Conservation (phyloP, 1,140 invertebrate genomes). For the Adelges cooleyi region DNA sequence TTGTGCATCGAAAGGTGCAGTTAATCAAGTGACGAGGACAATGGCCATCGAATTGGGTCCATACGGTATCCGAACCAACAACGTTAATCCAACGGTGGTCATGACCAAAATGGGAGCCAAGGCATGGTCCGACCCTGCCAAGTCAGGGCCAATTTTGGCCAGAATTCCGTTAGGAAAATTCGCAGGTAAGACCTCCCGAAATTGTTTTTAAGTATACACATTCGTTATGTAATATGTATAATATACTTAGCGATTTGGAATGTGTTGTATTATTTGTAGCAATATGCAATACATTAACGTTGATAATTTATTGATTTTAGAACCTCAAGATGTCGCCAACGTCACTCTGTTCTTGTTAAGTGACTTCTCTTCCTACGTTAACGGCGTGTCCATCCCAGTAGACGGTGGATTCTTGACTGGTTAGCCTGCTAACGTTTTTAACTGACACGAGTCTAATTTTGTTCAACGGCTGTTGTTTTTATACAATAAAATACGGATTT, state of each 20-base stretch:
- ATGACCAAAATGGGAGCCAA: slow-evolving; percentile 76
- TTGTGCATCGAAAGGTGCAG: slow-evolving; percentile 49
- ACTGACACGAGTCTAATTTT: too few relatives aligned
- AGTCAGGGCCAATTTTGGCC: slow-evolving; percentile 53
- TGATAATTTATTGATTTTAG: background rate
- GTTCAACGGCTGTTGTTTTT: too few relatives aligned
- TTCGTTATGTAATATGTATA: too few relatives aligned
- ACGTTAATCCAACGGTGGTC: slow-evolving; percentile 83
- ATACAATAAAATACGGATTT: too few relatives aligned
- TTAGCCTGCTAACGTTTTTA: too few relatives aligned
- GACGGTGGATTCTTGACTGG: slow-evolving; percentile 13
- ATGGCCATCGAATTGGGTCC: slow-evolving; percentile 79
- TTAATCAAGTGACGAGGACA: slow-evolving; percentile 50
- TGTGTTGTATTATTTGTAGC: too few relatives aligned
- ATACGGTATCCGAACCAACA: slow-evolving; percentile 75
- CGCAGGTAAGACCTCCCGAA: slow-evolving; percentile 37
- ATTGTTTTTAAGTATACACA: too few relatives aligned
- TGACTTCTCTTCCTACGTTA: background rate
- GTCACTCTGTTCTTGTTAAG: slow-evolving; percentile 6
- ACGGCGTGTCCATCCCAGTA: slow-evolving; percentile 13
- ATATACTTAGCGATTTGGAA: too few relatives aligned
- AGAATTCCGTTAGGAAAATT: slow-evolving; percentile 69
- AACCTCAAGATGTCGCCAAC: slow-evolving; percentile 7
- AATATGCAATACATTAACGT: too few relatives aligned
- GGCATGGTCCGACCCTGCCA: slow-evolving; percentile 73